A percentile compares a stretch with the other conserved stretches of the same genome.
Conservation (phyloP, 2,113 vertebrate species). For the Cinclus cinclus region DNA sequence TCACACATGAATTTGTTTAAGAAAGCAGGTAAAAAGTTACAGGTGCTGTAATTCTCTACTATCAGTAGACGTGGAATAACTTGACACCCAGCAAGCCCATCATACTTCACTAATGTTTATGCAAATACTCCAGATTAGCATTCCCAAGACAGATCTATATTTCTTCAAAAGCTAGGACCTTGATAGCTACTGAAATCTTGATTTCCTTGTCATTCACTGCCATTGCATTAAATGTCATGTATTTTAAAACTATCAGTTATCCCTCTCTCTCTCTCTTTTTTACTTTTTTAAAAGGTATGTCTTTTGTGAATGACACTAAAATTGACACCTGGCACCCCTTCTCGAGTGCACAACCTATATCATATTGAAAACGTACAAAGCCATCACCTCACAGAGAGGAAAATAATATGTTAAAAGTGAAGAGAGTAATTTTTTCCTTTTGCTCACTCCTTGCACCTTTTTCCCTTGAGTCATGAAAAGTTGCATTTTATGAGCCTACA, state of each 20-base stretch:
- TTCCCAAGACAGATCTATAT: background rate
- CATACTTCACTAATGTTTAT: background rate
- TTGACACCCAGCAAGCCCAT: background rate
- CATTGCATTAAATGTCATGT: background rate
- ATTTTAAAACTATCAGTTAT: background rate
- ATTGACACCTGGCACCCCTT: background rate
- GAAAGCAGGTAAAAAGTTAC: background rate
- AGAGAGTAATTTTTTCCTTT: background rate
- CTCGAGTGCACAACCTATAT: background rate
- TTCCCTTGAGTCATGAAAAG: background rate
- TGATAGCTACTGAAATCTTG: background rate
- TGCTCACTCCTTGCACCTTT: background rate
- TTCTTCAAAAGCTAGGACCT: background rate
- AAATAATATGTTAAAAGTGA: background rate
- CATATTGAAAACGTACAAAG: background rate
- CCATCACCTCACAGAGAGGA: background rate
- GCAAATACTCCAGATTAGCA: background rate
- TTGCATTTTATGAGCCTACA: background rate
- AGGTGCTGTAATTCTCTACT: background rate
- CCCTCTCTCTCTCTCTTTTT: background rate
- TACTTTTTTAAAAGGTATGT: background rate
- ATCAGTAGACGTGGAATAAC: background rate
- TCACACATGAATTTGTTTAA: background rate
- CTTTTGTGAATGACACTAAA: rapidly evolving
- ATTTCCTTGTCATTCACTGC: background rate